Base-by-base conservation (phyloP, 2,797 vertebrate species). In the Danio albolineatus region DNA sequence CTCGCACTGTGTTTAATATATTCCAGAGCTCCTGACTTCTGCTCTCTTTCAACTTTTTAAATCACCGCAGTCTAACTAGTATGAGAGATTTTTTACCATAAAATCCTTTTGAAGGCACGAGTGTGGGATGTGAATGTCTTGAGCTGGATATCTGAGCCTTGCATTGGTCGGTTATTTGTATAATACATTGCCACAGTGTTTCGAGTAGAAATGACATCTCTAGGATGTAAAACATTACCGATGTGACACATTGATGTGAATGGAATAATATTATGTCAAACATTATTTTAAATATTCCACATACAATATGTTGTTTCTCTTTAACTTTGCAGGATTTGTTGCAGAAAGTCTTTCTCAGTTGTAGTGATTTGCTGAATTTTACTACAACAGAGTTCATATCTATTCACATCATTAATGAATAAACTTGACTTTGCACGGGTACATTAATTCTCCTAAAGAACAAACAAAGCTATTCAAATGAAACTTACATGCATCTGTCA, bases 1-100 rank as follows among this genome's bases (percentile, higher is more conserved):
- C 86, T 88, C 77, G 85, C 89, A 90, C 87, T 83, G 59, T 80
- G 59, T 88, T 91, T 91, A 91, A 92, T 91, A 88, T 90, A 92
- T 92, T 92, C 87, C 84, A 86, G 89, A 82, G 60, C 83, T 89
- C 87, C 88, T 87, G 82, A 86, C 69, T 87, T 88, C 84, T 85
- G 81, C 84, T 88, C 86, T 64, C 65, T 71, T 87, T 36, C 86
- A 88, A 82, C 84, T 82, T 78, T 84, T 91, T 91, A 87, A 86
- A 91, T 92, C 85, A 79, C 73, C 61, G 48, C 51, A 64, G 79
- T 82, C 70, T 59, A 89, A 88, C 80, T 85, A 56, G 69, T 72
- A 41, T 72, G 17, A 46, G 3, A 64, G 74, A 86, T 86, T 87
- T 61, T 28, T 28, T 21, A 61, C 28, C 48, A 74, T 79, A 67